phyloP scores from a whole-genome alignment of 2,113 vertebrate genomes.

The Plecturocebus donacophilus region DNA sequence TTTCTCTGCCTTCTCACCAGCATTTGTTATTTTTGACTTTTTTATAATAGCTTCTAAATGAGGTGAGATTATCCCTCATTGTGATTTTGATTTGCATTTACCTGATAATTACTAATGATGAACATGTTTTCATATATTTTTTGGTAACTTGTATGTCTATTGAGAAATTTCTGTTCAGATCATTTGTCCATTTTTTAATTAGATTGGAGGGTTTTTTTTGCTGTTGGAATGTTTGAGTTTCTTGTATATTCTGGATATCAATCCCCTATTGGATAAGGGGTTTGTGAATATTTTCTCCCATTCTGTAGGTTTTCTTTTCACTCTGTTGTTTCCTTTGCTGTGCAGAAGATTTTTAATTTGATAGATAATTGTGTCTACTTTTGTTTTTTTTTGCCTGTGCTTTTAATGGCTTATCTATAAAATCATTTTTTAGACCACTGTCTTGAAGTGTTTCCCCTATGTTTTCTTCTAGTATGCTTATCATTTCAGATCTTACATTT shows the following conservation, averaged over 20 bases:
- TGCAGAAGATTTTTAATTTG: not conserved
- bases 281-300: not conserved
- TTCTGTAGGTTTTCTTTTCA: not conserved
- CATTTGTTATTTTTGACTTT: not conserved
- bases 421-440: not conserved
- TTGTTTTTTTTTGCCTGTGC: not conserved
- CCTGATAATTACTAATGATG: not conserved
- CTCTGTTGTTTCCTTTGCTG: not conserved
- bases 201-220: not conserved
- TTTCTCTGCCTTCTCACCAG: not conserved
- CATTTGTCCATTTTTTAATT: not conserved
- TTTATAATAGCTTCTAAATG: not conserved
- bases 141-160: not conserved
- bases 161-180: not conserved
- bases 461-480: not conserved
- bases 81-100: not conserved
- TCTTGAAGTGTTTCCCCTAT: not conserved
- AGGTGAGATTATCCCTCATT: not conserved
- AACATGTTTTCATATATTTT: not conserved
- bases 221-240: not conserved
- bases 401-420: not conserved
- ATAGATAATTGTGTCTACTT: not conserved
- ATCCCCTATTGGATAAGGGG: not conserved
- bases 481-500: not conserved
- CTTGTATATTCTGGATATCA: not conserved